Conservation (phyloP, 2,113 vertebrate genomes). For the Mormyrus iriodes region DNA sequence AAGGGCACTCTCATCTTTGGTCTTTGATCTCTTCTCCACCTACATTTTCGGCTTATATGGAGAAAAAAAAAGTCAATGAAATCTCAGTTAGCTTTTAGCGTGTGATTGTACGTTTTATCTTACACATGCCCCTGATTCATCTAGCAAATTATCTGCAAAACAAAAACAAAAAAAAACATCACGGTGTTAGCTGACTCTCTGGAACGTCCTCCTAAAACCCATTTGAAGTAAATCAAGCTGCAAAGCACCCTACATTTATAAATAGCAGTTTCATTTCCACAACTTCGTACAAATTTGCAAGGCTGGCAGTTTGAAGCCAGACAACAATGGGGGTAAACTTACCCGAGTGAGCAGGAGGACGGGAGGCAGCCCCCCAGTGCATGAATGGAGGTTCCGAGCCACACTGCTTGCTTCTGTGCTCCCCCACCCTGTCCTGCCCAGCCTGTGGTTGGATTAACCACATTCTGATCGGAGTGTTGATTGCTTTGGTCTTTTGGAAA, state of each 20-base stretch:
- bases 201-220: neutral
- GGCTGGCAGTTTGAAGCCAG: constrained; percentile 42
- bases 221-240: constrained; percentile 42
- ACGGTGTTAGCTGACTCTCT: neutral
- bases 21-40: neutral
- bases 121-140: neutral
- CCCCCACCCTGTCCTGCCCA: neutral
- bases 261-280: constrained; percentile 59
- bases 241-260: constrained; percentile 38
- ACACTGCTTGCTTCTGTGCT: neutral
- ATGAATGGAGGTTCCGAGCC: neutral
- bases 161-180: neutral
- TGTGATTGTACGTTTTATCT: neutral
- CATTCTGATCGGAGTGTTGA: neutral
- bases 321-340: constrained; percentile 45
- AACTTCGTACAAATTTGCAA: constrained; percentile 47
- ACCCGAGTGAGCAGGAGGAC: constrained; percentile 27
- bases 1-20: neutral
- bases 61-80: neutral
- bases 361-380: constrained; percentile 11
- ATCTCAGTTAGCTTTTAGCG: neutral
- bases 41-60: neutral
- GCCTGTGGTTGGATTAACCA: neutral
- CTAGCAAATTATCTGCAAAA: neutral
- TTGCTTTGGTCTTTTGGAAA: neutral